phyloP scores from a whole-genome alignment of 2,888 invertebrate genomes.

The Sphinx pinastri region DNA sequence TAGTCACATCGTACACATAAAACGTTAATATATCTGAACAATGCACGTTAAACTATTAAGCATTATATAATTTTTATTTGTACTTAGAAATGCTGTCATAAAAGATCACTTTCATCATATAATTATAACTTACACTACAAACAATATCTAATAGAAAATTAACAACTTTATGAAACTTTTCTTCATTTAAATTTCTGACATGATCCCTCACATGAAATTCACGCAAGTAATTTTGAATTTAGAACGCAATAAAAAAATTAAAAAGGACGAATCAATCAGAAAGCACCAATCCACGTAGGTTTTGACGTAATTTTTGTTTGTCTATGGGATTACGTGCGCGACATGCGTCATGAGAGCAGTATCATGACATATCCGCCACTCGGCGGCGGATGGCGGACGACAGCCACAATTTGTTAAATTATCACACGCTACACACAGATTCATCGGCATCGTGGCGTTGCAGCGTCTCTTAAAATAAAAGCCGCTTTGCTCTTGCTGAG shows the following conservation, averaged over 20 bases:
- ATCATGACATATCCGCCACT: slow-evolving; percentile 32
- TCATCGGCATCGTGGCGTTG: slow-evolving; percentile 37
- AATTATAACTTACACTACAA: no score
- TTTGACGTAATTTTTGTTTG: slow-evolving; percentile 14
- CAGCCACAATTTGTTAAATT: slow-evolving; percentile 33
- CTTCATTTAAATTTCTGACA: background rate
- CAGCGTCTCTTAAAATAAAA: slow-evolving; percentile 15
- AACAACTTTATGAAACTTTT: no score
- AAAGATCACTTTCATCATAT: no score
- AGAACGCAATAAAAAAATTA: background rate
- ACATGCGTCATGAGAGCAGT: slow-evolving; percentile 27
- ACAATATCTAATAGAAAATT: no score
- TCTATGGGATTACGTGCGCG: slow-evolving; percentile 24
- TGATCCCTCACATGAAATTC: background rate
- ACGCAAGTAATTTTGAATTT: background rate
- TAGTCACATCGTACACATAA: background rate
- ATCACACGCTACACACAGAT: slow-evolving; percentile 57
- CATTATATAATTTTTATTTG: no score
- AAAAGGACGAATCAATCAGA: slow-evolving; percentile 7
- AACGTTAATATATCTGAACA: background rate
- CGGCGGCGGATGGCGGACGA: slow-evolving; percentile 35
- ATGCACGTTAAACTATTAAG: background rate
- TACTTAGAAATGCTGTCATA: no score
- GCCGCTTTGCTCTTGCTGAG: slow-evolving; percentile 1
- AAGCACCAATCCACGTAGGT: slow-evolving; percentile 1